Conservation (phyloP, 2,888 invertebrate species). For the Drosophila nr. fundita region DNA sequence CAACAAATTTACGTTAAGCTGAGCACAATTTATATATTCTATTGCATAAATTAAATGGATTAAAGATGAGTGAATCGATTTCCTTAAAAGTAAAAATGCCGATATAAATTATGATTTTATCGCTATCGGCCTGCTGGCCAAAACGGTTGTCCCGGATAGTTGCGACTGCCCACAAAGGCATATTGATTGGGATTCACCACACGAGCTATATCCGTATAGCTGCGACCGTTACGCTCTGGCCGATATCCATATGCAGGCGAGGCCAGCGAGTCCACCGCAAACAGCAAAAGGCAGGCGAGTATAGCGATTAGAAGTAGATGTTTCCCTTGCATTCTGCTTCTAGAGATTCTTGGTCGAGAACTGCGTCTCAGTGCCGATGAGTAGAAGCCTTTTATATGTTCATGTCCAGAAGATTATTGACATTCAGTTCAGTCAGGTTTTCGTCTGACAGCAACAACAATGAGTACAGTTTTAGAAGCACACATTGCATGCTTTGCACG, state of each 20-base stretch:
- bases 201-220: conserved; percentile 90
- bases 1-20: background rate
- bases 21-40: background rate
- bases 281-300: conserved; percentile 39
- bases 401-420: conserved; percentile 33
- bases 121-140: conserved; percentile 83
- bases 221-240: conserved; percentile 83
- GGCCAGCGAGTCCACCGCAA: conserved; percentile 4
- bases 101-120: background rate
- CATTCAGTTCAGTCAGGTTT: conserved; percentile 65
- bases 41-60: background rate
- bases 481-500: conserved; percentile 58
- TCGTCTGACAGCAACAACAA: conserved; percentile 28
- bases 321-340: conserved; percentile 51
- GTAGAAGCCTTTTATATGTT: conserved; percentile 60
- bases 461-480: conserved; percentile 17
- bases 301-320: conserved; percentile 22
- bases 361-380: conserved; percentile 41
- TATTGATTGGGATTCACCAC: conserved; percentile 88
- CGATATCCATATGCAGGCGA: conserved; percentile 37
- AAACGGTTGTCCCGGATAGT: conserved; percentile 87
- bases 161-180: conserved; percentile 84
- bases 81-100: background rate
- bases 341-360: conserved; percentile 38
- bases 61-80: background rate